Evolutionary conservation across 37 sponge, comb jelly and placozoan genomes (phyloP), one percentile per base, ranked within the genome.

Genomic region (Halichondria panicea): DNA sequence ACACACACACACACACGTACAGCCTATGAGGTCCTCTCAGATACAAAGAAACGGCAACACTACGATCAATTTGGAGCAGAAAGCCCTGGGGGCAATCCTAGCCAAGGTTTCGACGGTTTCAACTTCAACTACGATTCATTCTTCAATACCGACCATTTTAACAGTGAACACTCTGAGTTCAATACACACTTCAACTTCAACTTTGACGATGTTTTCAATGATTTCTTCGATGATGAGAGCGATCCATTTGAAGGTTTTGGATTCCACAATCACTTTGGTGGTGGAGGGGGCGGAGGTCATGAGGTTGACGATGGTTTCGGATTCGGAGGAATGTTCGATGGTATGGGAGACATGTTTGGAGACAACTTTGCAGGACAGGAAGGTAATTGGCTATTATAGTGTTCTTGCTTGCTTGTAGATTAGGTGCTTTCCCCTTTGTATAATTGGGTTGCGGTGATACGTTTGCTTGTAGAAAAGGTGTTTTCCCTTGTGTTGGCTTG

Each of bases 1-100:
- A 62, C 34, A 62, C 63, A 62, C 63, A 62, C 63, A 62, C 63
- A 62, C 63, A 4, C 31, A 15, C 22, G 36, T 24, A 39, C 46
- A 89, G 90, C 90, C 37, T 89, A 89, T 63, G 85, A 84, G 9
- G 66, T 89, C 12, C 72, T 89, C 8, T 89, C 90, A 64, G 71
- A 89, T 60, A 39, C 70, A 0, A 65, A 89, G 15, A 89, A 89
- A 53, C 56, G 90, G 3, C 70, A 60, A 33, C 76, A 89, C 21
- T 89, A 89, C 43, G 90, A 89, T 59, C 68, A 48, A 72, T 84
- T 75, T 70, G 90, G 90, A 56, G 15, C 45, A 1, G 67, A 66
- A 37, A 74, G 78, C 18, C 69, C 71, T 7, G 66, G 55, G 1
- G 55, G 18, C 37, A 7, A 24, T 4, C 63, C 60, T 4, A 44